A percentile compares a stretch with the other conserved stretches of the same genome.
Conservation (phyloP, 1,140 invertebrate species). For the Saxidomus purpurata region DNA sequence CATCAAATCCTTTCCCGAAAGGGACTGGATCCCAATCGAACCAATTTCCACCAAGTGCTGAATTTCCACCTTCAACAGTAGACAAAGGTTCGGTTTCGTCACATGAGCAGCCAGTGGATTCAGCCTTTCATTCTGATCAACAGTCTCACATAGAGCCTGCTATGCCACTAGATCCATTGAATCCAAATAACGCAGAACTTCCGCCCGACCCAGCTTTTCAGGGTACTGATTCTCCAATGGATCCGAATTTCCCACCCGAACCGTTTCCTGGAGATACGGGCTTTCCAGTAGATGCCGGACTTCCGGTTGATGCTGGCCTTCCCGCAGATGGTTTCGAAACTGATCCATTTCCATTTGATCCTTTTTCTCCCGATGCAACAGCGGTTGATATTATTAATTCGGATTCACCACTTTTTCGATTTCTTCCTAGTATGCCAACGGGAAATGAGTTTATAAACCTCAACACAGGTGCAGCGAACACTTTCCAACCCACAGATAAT, state of each 20-base stretch:
- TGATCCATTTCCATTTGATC: not conserved
- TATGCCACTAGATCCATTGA: not conserved
- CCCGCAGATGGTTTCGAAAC: not conserved
- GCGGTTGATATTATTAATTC: not conserved
- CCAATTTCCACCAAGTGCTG: not conserved
- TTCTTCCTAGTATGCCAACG: conserved; percentile 1
- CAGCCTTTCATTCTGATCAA: not conserved
- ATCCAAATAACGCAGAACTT: not conserved
- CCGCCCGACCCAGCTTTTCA: not conserved
- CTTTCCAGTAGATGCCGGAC: not conserved
- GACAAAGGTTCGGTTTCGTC: too few relatives aligned
- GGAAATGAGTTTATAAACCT: not conserved
- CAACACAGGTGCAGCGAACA: not conserved
- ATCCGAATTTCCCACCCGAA: not conserved
- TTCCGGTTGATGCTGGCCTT: not conserved
- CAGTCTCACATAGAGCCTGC: not conserved
- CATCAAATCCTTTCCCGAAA: not conserved
- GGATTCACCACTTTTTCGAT: not conserved
- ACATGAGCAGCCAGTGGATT: not conserved
- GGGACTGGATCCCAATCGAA: not conserved
- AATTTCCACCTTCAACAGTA: too few relatives aligned
- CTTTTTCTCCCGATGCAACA: not conserved
- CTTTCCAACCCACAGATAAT: conserved; percentile 8
- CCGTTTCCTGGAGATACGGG: not conserved
- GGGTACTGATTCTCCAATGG: not conserved